phyloP scores from a whole-genome alignment of 2,888 invertebrate genomes.

The Agrilus biguttatus region DNA sequence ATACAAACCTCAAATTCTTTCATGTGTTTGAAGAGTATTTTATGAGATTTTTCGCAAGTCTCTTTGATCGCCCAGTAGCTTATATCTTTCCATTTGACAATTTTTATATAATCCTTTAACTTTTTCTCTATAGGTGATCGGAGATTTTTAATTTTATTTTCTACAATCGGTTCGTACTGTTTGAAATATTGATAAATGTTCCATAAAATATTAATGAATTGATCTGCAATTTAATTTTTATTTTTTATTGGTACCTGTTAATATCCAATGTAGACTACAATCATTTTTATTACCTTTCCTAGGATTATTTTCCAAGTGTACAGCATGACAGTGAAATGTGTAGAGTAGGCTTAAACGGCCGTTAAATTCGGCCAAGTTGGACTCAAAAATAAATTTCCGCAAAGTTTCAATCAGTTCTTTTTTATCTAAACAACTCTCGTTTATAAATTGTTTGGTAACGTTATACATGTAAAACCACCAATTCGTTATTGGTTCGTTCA shows the following conservation, averaged over 20 bases:
- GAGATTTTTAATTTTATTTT: constrained; percentile 47
- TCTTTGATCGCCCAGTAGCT: constrained; percentile 89
- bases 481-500: constrained; percentile 55
- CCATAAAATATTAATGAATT: constrained; percentile 56
- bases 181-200: constrained; percentile 72
- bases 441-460: constrained; percentile 47
- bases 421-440: constrained; percentile 18
- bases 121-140: constrained; percentile 81
- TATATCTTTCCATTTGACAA: constrained; percentile 87
- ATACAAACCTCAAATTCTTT: constrained; percentile 60
- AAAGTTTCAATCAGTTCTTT: constrained; percentile 43
- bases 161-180: constrained; percentile 58
- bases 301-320: constrained; percentile 33
- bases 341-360: constrained; percentile 63
- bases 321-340: constrained; percentile 67
- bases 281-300: constrained; percentile 6
- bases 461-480: constrained; percentile 87
- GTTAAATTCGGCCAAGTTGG: constrained; percentile 72
- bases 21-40: constrained; percentile 71
- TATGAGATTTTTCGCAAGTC: constrained; percentile 77
- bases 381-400: constrained; percentile 69
- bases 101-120: constrained; percentile 85
- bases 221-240: constrained; percentile 26
- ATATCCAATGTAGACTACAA: neutral
- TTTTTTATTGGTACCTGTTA: too few species aligned